Conservation (phyloP, 2,113 vertebrate genomes). For the Oriolus oriolus region DNA sequence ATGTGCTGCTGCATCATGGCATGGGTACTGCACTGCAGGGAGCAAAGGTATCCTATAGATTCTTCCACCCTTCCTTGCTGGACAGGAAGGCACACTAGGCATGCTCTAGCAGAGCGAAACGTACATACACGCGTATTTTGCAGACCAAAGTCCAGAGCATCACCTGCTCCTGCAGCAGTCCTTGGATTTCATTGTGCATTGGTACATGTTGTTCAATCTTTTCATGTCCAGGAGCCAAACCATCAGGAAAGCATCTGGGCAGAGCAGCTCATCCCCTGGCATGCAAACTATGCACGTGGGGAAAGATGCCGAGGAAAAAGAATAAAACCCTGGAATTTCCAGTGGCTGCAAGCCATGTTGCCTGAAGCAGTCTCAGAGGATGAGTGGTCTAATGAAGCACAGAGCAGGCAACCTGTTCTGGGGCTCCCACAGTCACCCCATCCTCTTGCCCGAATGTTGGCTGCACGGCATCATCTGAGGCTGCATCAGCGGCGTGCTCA, state of each 20-base stretch:
- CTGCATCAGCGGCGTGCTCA: not conserved
- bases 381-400: not conserved
- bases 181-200: not conserved
- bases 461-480: not conserved
- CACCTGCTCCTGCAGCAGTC: not conserved
- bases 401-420: not conserved
- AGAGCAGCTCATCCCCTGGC: not conserved
- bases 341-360: not conserved
- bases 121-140: rapidly evolving
- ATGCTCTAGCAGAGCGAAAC: not conserved
- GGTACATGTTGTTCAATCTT: not conserved
- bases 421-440: not conserved
- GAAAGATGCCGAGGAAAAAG: not conserved
- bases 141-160: not conserved
- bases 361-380: not conserved
- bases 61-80: not conserved
- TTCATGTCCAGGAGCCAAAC: not conserved
- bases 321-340: slow-evolving; percentile 10
- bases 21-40: not conserved
- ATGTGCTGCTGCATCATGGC: rapidly evolving
- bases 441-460: not conserved
- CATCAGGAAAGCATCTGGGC: not conserved
- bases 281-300: not conserved
- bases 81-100: rapidly evolving
- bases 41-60: too few species aligned